These are phyloP conservation scores for Trochalopteron elliotii DNA, from an alignment of 2,113 vertebrate species.

Conservation along the genomic window DNA sequence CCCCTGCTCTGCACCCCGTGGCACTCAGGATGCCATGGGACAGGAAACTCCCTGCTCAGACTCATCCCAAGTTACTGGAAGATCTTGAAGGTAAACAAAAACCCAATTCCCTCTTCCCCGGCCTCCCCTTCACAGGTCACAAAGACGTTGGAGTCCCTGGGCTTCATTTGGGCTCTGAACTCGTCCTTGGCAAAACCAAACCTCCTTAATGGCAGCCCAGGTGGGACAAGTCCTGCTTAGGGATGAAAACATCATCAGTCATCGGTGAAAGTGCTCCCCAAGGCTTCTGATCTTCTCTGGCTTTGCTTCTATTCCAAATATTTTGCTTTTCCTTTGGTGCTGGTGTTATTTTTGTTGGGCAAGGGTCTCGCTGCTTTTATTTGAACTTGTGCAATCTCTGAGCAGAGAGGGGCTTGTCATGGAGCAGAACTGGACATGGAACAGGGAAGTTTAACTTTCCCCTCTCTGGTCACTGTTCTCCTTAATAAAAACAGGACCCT, in stretches of 20 bases:
- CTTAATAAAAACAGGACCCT: background rate
- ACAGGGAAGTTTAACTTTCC: background rate
- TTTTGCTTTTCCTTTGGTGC: conserved; percentile 15
- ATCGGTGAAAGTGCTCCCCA: background rate
- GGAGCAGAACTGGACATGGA: background rate
- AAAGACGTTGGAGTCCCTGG: fast-evolving
- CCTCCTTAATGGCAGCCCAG: background rate
- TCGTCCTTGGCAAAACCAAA: background rate
- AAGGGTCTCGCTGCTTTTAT: background rate
- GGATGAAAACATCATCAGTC: background rate
- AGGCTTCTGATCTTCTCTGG: background rate
- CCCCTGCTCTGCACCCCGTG: background rate
- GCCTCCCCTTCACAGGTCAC: fast-evolving
- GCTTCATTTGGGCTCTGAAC: background rate
- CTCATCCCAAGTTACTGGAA: background rate
- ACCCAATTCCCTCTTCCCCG: background rate
- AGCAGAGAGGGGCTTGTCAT: background rate
- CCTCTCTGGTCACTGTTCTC: background rate
- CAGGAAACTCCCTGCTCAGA: background rate
- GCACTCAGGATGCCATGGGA: background rate
- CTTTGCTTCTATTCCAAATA: background rate
- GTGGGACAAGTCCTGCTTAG: background rate
- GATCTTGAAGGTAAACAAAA: background rate
- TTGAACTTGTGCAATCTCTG: background rate
- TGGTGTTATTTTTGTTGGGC: background rate